Base-by-base conservation (phyloP, 2,888 invertebrate species). In the Drosophila birchii region DNA sequence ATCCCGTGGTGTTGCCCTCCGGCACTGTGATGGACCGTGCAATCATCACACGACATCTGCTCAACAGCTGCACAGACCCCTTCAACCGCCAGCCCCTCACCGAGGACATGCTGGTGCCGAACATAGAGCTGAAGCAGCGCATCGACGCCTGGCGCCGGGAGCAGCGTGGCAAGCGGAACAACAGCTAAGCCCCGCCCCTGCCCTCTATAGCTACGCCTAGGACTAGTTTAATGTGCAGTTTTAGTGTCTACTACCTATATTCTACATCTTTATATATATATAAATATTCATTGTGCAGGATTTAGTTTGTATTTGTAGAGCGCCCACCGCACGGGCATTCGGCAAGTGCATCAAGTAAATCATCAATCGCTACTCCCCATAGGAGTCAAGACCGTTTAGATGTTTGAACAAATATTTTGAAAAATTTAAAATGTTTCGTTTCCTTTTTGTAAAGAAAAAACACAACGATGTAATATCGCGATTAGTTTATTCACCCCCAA, bases 41-140 rank as follows among this genome's bases (percentile, higher is more conserved):
- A 38, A 97, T 98, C 80, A 99, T 99, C 75, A 95, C 97, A 91
- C 94, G 98, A 76, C 99, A 99, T 93, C 94, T 99, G 90, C 94
- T 99, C 83, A 99, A 99, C 93, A 98, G 98, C 88, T 96, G 96
- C 88, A 99, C 98, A 0, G 99, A 99, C 94, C 99, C 99, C 0
- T 99, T 99, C 94, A 99, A 98, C 93, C 94, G 99, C 72, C 98
- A 98, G 92, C 96, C 97, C 18, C 95, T 99, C 49, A 97, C 96
- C 14, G 98, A 98, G 93, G 98, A 98, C 89, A 97, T 98, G 95
- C 94, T 99, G 57, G 95, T 95, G 87, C 96, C 98, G 95, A 97
- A 96, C 80, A 94, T 94, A 58, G 98, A 98, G 89, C 93, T 98
- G 76, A 98, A 97, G 93, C 95, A 96, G 91, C 95, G 95, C 90